Evolutionary conservation across 2,797 vertebrate species (phyloP).

Genomic region (Buceros bicornis): DNA sequence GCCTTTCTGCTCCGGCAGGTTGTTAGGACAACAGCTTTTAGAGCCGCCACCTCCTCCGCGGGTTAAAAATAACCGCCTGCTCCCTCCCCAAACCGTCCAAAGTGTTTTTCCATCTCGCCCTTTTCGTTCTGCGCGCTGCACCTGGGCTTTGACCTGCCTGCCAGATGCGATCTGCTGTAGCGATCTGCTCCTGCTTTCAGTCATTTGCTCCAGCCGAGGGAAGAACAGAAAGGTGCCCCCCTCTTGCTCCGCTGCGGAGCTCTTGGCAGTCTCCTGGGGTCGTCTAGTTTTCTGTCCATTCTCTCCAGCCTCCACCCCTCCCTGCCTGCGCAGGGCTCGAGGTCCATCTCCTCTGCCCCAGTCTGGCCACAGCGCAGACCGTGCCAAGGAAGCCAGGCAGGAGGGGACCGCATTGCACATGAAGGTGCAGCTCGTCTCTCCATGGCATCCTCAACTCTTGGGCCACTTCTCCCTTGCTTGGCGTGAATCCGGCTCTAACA

Average conservation of each 20-base stretch:
- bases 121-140: background rate
- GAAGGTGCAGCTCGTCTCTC: background rate
- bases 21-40: constrained; percentile 18
- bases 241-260: background rate
- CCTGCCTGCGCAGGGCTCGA: too few relatives aligned
- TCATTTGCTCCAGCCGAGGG: background rate
- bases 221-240: background rate
- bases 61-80: constrained; percentile 32
- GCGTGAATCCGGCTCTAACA: background rate
- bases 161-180: background rate
- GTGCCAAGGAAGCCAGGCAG: background rate
- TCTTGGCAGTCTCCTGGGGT: background rate
- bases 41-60: background rate
- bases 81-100: background rate
- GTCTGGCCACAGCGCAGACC: too few relatives aligned
- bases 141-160: background rate
- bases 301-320: background rate
- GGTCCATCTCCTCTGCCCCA: background rate
- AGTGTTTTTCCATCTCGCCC: background rate
- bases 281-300: background rate
- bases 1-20: background rate
- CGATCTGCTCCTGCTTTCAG: background rate
- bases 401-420: accelerated
- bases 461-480: background rate
- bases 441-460: background rate